A percentile compares a stretch with the other conserved stretches of the same genome.
Evolutionary conservation across 2,888 invertebrate species (phyloP).

Genomic region (Strigamia transsilvanica): DNA sequence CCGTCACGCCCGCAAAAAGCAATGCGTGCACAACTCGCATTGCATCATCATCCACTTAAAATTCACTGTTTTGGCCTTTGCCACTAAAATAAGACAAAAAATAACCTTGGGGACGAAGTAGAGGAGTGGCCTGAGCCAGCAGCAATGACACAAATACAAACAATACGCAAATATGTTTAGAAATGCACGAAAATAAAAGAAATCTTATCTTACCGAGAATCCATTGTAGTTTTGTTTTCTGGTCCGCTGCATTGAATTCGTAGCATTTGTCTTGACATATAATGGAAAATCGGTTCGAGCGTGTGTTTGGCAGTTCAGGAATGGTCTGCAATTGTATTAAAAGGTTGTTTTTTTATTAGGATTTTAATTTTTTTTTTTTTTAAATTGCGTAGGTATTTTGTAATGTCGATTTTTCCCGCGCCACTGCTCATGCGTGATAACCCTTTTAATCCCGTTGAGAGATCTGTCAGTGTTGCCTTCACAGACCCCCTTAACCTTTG

Average conservation of each 20-base stretch:
- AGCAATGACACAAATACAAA: not conserved
- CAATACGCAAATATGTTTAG: not conserved
- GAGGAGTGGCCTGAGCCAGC: not conserved
- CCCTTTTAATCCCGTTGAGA: not conserved
- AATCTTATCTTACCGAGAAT: slow-evolving; percentile 51
- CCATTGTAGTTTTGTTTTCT: slow-evolving; percentile 55
- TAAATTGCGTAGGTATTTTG: too few species aligned
- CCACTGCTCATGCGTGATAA: not conserved
- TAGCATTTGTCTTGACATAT: slow-evolving; percentile 54
- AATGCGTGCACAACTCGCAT: not conserved
- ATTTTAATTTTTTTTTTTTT: slow-evolving; percentile 9
- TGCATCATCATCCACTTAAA: not conserved
- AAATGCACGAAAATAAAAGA: not conserved
- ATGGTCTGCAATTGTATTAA: slow-evolving; percentile 52
- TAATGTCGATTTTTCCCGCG: not conserved
- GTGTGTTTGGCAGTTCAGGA: slow-evolving; percentile 40
- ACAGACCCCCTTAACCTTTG: not conserved
- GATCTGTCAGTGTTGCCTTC: not conserved
- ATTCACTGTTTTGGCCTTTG: not conserved
- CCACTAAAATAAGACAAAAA: not conserved
- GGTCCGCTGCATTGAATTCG: slow-evolving; percentile 54
- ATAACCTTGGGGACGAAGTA: not conserved
- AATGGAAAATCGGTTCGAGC: slow-evolving; percentile 52
- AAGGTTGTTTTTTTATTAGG: not conserved
- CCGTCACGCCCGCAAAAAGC: not conserved